These are phyloP conservation scores for Melipona quadrifasciata DNA, from an alignment of 1,140 invertebrate genomes.

Conservation along the genomic window DNA sequence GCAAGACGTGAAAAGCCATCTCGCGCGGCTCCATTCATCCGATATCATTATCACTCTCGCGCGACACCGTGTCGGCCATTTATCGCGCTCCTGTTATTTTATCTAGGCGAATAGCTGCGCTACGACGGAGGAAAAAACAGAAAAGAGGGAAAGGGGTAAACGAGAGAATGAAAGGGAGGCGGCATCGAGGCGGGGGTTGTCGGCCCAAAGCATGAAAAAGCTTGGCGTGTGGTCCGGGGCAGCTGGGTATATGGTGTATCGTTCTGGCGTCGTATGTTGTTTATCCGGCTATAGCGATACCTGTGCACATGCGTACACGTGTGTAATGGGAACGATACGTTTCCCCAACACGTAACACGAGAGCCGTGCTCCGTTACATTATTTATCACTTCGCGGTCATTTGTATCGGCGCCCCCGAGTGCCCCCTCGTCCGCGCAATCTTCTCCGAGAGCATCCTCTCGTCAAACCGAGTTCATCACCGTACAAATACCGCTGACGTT, in stretches of 20 bases:
- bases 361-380: conserved; percentile 68
- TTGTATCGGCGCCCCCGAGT: conserved; percentile 57
- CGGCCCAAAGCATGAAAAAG: conserved; percentile 46
- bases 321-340: conserved; percentile 73
- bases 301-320: conserved; percentile 33
- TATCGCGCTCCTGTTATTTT: conserved; percentile 27
- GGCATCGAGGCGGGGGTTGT: background rate
- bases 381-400: conserved; percentile 72
- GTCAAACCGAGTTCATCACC: background rate
- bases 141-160: too few species aligned
- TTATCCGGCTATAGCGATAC: conserved; percentile 54
- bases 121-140: background rate
- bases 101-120: background rate
- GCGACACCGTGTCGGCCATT: conserved; percentile 11
- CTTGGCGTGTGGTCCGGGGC: background rate
- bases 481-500: background rate
- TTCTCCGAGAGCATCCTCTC: background rate
- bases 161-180: background rate
- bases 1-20: background rate
- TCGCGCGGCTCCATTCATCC: background rate
- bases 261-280: conserved; percentile 52
- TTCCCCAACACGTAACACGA: conserved; percentile 71
- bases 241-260: conserved; percentile 12
- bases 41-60: background rate
- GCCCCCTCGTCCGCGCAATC: conserved; percentile 43